A percentile compares a stretch with the other conserved stretches of the same genome.
These are phyloP conservation scores for Melanchra persicariae DNA, from an alignment of 2,888 invertebrate species.

Conservation along the genomic window DNA sequence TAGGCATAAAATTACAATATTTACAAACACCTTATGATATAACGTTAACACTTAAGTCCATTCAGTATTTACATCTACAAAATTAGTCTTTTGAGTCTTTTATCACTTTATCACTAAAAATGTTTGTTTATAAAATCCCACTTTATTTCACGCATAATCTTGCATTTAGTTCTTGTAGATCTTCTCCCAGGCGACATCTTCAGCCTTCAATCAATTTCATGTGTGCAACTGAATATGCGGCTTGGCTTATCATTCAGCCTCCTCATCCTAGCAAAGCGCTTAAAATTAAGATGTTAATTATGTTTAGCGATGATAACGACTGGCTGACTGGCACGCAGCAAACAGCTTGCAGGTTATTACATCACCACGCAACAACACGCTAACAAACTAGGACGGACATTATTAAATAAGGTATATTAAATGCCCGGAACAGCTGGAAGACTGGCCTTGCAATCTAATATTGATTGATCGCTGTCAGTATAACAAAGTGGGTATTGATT, in stretches of 20 bases:
- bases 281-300: constrained; percentile 82
- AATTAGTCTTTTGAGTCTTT: constrained; percentile 59
- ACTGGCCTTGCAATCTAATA: constrained; percentile 97
- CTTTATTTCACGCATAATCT: constrained; percentile 18
- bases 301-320: constrained; percentile 73
- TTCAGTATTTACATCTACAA: constrained; percentile 62
- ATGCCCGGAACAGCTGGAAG: constrained; percentile 90
- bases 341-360: constrained; percentile 78
- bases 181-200: constrained; percentile 46
- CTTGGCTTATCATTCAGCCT: constrained; percentile 74
- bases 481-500: constrained; percentile 94
- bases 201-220: constrained; percentile 67
- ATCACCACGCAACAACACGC: constrained; percentile 85
- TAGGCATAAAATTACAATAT: constrained; percentile 68
- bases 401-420: constrained; percentile 88
- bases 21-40: constrained; percentile 62
- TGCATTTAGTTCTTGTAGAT: constrained; percentile 23
- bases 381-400: constrained; percentile 82
- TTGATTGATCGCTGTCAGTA: constrained; percentile 92
- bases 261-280: constrained; percentile 84
- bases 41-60: constrained; percentile 68
- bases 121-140: constrained; percentile 49
- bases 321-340: constrained; percentile 68
- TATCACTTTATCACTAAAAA: constrained; percentile 70
- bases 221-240: constrained; percentile 74